Base-by-base conservation (phyloP, 2,888 invertebrate genomes). In the Dichetophora obliterata region DNA sequence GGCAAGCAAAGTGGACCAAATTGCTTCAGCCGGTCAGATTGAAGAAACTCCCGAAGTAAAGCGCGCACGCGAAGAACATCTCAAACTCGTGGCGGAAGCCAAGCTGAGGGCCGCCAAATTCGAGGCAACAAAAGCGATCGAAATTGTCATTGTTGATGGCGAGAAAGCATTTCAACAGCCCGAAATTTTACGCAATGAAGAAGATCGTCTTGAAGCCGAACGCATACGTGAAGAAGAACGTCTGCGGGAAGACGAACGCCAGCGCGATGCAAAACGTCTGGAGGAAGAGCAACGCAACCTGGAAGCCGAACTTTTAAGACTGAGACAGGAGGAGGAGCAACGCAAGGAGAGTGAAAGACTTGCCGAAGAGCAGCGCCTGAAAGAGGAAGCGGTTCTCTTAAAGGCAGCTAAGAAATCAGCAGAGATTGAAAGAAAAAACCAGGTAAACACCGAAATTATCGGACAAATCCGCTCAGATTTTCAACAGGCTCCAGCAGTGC, bases 41-140 rank as follows among this genome's bases (percentile, higher is more conserved):
- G 65, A 48, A 6, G 86, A 86, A 19, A 86, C 86, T 0, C 77
- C 80, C 0, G 86, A 86, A 52, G 85, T 86, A 4, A 43, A 80
- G 61, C 79, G 80, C 14, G 86, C 86, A 0, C 83, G 85, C 5
- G 83, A 85, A 69, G 82, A 86, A 71, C 86, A 86, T 71, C 74
- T 85, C 16, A 82, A 14, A 8, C 37, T 27, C 27, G 48, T 48
- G 27, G 27, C 27, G 48, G 50, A 19, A 50, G 50, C 68, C 16
- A 48, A 48, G n/a, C 50, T 82, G 9, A 50, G 19, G n/a, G 31
- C 31, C 3, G 31, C 5, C 31, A 31, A 31, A 31, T 31, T 5
- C 3, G 31, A 31, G 31, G 5, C 31, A 3, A 31, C 31, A 3
- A 31, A 4, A 31, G 3, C 31, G 31, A 31, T 31, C 5, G 5